Evolutionary conservation across 2,113 vertebrate genomes (phyloP).

Genomic region (Panthera tigris): DNA sequence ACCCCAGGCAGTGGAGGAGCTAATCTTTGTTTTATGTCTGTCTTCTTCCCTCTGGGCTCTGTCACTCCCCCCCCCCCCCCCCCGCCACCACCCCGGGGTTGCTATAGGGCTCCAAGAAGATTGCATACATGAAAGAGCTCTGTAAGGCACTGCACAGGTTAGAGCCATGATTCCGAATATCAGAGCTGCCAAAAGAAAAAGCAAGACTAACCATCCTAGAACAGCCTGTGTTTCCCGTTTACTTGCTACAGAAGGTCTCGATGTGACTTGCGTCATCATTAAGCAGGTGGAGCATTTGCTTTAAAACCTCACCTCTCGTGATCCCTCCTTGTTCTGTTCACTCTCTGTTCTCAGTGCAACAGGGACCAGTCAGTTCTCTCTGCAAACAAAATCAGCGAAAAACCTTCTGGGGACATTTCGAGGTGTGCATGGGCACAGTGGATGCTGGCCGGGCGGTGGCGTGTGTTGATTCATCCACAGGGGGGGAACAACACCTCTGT

Average conservation of each 20-base stretch:
- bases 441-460: background rate
- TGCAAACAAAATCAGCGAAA: background rate
- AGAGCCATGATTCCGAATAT: background rate
- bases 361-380: background rate
- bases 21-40: background rate
- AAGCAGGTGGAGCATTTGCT: background rate
- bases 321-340: background rate
- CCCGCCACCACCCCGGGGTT: background rate
- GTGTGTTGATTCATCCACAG: background rate
- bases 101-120: background rate
- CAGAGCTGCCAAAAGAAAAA: background rate
- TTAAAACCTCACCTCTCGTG: background rate
- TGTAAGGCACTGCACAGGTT: fast-evolving
- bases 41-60: background rate
- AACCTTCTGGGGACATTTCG: background rate
- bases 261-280: background rate
- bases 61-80: fast-evolving
- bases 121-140: no score
- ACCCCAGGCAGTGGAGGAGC: background rate
- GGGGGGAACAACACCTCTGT: background rate
- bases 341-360: background rate
- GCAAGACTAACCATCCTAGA: fast-evolving
- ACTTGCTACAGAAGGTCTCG: background rate
- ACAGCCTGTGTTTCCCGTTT: no score
- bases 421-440: fast-evolving